Conservation (phyloP, 1,140 invertebrate genomes). For the Onthophagus taurus region DNA sequence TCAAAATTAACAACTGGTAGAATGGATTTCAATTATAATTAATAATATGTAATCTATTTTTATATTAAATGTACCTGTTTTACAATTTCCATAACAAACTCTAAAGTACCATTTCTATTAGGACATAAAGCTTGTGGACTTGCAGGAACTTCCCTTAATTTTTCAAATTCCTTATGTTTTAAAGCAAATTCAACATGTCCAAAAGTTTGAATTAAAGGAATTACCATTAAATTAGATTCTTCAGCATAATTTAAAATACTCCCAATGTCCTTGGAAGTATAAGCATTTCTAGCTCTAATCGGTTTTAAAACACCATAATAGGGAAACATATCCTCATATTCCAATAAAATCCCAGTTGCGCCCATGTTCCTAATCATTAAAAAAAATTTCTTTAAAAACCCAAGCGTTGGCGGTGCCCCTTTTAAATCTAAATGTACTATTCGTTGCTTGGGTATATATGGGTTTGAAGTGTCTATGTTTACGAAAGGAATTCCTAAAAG, state of each 20-base stretch:
- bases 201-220: conserved; percentile 93
- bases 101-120: conserved; percentile 58
- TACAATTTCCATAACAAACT: conserved; percentile 68
- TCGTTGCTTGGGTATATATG: conserved; percentile 39
- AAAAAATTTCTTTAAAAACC: conserved; percentile 64
- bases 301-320: conserved; percentile 59
- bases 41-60: too few species aligned
- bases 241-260: conserved; percentile 54
- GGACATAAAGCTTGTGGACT: conserved; percentile 81
- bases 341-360: conserved; percentile 64
- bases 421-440: conserved; percentile 84
- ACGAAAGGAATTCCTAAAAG: conserved; percentile 34
- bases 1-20: too few species aligned
- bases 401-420: conserved; percentile 71
- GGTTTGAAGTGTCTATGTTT: conserved; percentile 28
- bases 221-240: conserved; percentile 62
- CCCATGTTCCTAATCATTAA: conserved; percentile 65
- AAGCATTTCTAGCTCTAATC: conserved; percentile 68
- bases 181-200: conserved; percentile 89
- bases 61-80: too few species aligned
- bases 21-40: too few species aligned
- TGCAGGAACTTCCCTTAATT: conserved; percentile 65
- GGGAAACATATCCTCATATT: conserved; percentile 99
- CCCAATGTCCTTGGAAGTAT: conserved; percentile 57
- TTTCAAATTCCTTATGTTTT: conserved; percentile 67